Evolutionary conservation across 2,888 invertebrate species (phyloP), one percentile per base, ranked within the genome.

Genomic region (Calliopum simillimum): DNA sequence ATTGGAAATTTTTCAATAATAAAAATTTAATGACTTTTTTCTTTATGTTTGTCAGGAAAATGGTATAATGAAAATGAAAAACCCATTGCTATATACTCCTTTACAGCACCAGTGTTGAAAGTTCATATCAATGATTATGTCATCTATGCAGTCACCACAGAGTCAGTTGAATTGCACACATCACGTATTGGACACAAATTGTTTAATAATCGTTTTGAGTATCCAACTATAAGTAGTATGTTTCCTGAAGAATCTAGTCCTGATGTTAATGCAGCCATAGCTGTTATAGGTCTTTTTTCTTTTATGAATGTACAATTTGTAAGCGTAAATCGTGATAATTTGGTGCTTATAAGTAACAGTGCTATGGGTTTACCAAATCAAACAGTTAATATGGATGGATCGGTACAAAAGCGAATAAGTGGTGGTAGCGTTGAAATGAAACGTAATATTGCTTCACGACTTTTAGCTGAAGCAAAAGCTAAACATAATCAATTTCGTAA

Each of bases 151-250:
- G 85, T 94, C 19, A 93, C 93, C 0, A 91, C 91, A 73, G 91
- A 91, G 69, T 93, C 94, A 0, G 87, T 94, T 53, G 94, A 94
- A 84, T 91, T 93, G 0, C 94, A 94, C 79, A 93, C 93, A 0
- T 87, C 90, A 23, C 86, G 91, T 58, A 88, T 91, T 65, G 90
- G 91, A 0, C 90, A 92, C 78, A 88, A 90, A 73, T 81, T 91
- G 2, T 88, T 90, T 65, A 87, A 88, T 46, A 86, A 84, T 76
- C 83, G 84, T 14, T 86, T 85, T 68, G 86, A 86, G 74, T 86
- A 86, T 73, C 85, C 86, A 56, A 80, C 82, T 61, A 78, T 85
- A 44, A 81, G 84, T 2, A 79, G 79, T 8, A 75, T 84, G 8
- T 85, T 83, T 61, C 85, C 85, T 1, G 83, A 85, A 71, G 85